A percentile compares a stretch with the other conserved stretches of the same genome.
Evolutionary conservation across 37 sponge, comb jelly and placozoan species (phyloP).

Genomic region (Tethya wilhelma): DNA sequence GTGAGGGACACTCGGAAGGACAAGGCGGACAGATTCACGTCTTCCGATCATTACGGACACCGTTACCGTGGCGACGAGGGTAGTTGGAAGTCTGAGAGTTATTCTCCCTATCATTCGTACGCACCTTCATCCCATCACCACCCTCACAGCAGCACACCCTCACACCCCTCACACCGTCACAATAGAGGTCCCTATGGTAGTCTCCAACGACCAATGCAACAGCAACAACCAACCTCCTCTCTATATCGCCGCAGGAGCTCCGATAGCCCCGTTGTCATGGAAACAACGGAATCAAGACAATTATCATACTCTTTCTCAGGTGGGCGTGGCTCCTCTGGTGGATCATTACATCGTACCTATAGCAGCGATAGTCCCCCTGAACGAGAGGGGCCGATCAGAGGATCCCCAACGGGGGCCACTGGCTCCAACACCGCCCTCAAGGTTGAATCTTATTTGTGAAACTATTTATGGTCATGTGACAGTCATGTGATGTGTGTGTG

Average conservation of each 20-base stretch:
- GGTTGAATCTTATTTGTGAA: neutral
- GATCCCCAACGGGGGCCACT: neutral
- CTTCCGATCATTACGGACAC: neutral
- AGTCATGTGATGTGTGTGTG: too few species aligned
- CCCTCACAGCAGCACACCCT: neutral
- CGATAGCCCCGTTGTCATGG: too few species aligned
- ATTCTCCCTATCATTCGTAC: too few species aligned
- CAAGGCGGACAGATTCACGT: neutral
- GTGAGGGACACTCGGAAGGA: neutral
- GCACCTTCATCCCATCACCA: neutral
- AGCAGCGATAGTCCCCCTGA: neutral
- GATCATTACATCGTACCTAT: neutral
- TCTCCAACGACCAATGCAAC: neutral
- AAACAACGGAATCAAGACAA: too few species aligned
- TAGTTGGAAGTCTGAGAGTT: too few species aligned
- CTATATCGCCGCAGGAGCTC: neutral
- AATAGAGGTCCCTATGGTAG: neutral
- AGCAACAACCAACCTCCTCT: neutral
- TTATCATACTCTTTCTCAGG: too few species aligned
- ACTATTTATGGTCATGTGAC: too few species aligned
- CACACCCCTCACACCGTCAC: neutral
- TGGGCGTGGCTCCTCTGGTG: neutral
- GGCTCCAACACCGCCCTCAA: neutral
- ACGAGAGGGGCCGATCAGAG: too few species aligned
- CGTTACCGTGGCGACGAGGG: neutral